Evolutionary conservation across 2,113 vertebrate genomes (phyloP).

Genomic region (Odocoileus virginianus): DNA sequence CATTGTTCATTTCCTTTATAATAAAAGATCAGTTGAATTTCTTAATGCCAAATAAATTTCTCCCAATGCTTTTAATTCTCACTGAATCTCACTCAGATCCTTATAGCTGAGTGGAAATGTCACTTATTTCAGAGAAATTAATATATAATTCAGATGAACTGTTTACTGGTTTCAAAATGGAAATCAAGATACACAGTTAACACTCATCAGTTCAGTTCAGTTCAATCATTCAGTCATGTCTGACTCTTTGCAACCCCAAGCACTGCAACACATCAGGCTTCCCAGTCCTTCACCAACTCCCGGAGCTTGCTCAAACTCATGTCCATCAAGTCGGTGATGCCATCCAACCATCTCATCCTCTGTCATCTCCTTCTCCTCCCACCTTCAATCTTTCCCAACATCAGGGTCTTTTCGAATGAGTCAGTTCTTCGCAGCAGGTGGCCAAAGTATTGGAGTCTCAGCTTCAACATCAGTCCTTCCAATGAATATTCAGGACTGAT

Average conservation of each 20-base stretch:
- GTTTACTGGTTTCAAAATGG: neutral
- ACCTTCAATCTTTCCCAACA: neutral
- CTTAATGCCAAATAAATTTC: neutral
- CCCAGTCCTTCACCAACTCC: neutral
- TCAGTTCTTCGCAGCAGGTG: neutral
- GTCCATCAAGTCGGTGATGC: neutral
- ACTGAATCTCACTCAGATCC: neutral
- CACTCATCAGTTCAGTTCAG: neutral
- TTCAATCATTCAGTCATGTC: rapidly evolving
- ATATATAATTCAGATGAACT: neutral
- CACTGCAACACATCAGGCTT: neutral
- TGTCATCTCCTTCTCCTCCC: neutral
- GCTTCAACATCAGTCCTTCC: neutral
- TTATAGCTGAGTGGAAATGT: neutral
- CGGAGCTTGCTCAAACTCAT: neutral
- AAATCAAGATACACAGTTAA: neutral
- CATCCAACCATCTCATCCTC: neutral
- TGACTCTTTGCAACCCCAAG: neutral
- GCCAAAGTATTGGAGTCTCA: neutral
- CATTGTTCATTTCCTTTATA: conserved; percentile 10
- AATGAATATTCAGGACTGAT: neutral
- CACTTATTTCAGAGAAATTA: conserved; percentile 2
- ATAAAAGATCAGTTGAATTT: conserved; percentile 19
- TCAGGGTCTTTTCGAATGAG: neutral
- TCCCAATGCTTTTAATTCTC: neutral